Base-by-base conservation (phyloP, 1,140 invertebrate species). In the Zaprionus ghesquierei region DNA sequence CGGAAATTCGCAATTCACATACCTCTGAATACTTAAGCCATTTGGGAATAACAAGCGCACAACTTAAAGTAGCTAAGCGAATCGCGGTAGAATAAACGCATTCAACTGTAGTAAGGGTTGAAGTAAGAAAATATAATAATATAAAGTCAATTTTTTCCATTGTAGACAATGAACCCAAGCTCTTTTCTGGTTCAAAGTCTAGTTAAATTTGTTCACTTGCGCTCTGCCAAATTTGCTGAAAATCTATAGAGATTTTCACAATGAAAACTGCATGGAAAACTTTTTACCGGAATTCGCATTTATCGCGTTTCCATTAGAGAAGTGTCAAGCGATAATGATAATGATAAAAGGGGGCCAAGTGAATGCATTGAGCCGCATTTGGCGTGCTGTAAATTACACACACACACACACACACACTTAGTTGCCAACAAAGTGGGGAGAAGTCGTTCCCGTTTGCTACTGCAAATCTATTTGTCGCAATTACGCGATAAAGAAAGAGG, bases 331-430 rank as follows among this genome's bases (percentile, higher is more conserved):
- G 46, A 59, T 49, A 27, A 46, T 38, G 23, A 13, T 68, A 60
- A 72, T 72, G 18, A 72, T 66, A 6, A 46, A 22, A 20, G 46
- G 66, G 69, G 63, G 38, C 29, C 69, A 72, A 66, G 69, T 59
- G 33, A 71, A 71, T 71, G 62, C 62, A 56, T 66, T 51, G 38
- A 70, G 56, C 65, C 58, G 69, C 69, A 71, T 41, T 29, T 70
- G 49, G 46, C 15, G 33, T 38, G 65, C 25, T n/a, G 68, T 35
- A 64, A 70, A 64, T 70, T 29, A 70, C 68, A 55, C 35, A 33
- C 59, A n/a, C n/a, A n/a, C n/a, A n/a, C n/a, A n/a, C n/a, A n/a
- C n/a, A n/a, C n/a, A n/a, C n/a, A n/a, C n/a, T n/a, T n/a, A 53
- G 33, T 20, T 18, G 20, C n/a, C 58, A 22, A 27, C 59, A 20